phyloP scores from a whole-genome alignment of 2,888 invertebrate genomes.

The Aleiodes testaceus region DNA sequence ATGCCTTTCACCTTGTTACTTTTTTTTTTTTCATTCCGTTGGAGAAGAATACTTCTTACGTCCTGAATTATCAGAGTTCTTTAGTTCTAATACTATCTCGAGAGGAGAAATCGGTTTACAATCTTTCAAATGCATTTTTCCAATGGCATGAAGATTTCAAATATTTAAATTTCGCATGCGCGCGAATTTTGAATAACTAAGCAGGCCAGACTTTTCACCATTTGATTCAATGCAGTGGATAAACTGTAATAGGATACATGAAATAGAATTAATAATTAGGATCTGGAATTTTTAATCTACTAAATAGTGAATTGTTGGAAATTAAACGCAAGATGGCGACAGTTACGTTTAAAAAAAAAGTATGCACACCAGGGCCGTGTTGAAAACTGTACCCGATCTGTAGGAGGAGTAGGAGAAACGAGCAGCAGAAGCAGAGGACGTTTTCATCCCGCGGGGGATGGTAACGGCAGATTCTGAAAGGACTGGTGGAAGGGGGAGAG shows the following conservation, averaged over 20 bases:
- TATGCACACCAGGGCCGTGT: conserved; percentile 62
- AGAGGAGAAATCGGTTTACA: too few relatives aligned
- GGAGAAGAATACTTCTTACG: neutral
- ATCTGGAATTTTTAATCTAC: neutral
- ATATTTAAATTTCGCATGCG: neutral
- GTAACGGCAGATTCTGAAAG: conserved; percentile 17
- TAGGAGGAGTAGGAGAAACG: neutral
- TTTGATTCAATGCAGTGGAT: too few relatives aligned
- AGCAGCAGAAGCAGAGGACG: neutral
- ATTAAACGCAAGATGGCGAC: conserved; percentile 69
- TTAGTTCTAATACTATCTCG: neutral
- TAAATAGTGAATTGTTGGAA: conserved; percentile 64
- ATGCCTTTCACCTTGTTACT: conserved; percentile 16
- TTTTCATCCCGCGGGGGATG: conserved; percentile 30
- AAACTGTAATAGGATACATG: too few relatives aligned
- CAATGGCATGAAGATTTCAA: neutral
- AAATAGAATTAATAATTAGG: neutral
- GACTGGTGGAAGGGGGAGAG: conserved; percentile 22
- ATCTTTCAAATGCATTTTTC: too few relatives aligned
- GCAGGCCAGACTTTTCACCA: too few relatives aligned
- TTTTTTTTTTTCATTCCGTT: neutral
- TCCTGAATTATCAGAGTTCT: neutral
- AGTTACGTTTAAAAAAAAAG: conserved; percentile 53
- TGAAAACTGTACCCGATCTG: conserved; percentile 5
- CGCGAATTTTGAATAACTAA: conserved; percentile 1